These are phyloP conservation scores for Lanistes nyassanus DNA, from an alignment of 1,140 invertebrate genomes.

Conservation along the genomic window DNA sequence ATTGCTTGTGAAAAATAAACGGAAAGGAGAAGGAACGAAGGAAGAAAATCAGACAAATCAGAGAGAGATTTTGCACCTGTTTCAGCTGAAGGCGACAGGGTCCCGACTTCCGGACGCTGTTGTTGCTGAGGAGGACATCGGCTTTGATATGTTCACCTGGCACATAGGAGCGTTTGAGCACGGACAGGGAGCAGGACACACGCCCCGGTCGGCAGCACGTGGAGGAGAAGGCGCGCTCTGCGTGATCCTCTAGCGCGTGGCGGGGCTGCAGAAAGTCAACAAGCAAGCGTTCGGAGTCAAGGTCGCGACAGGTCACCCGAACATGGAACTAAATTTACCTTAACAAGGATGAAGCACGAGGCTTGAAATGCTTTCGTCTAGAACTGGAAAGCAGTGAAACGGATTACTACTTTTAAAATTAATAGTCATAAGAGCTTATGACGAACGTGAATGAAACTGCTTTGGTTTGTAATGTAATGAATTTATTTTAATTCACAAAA, in stretches of 20 bases:
- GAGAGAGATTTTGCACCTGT: constrained; percentile 41
- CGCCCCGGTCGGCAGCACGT: constrained; percentile 57
- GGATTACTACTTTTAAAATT: too few species aligned
- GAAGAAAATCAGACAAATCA: not conserved
- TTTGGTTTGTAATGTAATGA: too few species aligned
- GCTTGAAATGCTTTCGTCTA: too few species aligned
- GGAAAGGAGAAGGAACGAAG: too few species aligned
- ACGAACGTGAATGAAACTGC: too few species aligned
- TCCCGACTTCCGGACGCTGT: constrained; percentile 58
- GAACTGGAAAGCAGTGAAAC: too few species aligned
- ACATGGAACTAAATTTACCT: too few species aligned
- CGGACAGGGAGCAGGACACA: constrained; percentile 58
- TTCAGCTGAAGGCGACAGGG: constrained; percentile 57
- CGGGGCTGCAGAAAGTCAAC: constrained; percentile 33
- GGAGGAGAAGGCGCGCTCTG: constrained; percentile 54
- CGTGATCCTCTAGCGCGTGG: constrained; percentile 57
- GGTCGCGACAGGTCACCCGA: not conserved
- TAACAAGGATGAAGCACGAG: too few species aligned
- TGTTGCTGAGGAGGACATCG: constrained; percentile 56
- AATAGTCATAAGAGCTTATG: too few species aligned
- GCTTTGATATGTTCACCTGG: constrained; percentile 58
- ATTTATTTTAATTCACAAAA: too few species aligned
- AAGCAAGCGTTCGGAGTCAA: not conserved
- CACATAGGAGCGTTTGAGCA: constrained; percentile 58
- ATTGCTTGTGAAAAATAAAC: not conserved